Conservation (phyloP, 2,888 invertebrate species). For the Agrotis exclamationis region DNA sequence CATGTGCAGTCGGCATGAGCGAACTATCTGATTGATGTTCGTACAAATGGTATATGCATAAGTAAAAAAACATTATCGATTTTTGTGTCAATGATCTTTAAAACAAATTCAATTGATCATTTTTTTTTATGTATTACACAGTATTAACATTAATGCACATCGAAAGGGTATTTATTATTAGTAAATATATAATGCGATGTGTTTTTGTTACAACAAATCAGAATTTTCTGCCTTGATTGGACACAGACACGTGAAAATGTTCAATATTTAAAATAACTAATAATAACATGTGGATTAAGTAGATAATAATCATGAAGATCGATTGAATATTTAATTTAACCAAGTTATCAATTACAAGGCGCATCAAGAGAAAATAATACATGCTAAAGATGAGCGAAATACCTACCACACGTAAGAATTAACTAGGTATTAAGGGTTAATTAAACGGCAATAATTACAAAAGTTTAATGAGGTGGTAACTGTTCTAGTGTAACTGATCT, state of each 20-base stretch:
- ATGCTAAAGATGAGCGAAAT: constrained; percentile 1
- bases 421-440: constrained; percentile 17
- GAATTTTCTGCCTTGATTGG: not conserved
- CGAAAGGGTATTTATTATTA: not conserved
- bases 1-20: constrained; percentile 35
- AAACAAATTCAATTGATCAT: not conserved
- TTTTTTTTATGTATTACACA: not conserved
- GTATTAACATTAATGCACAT: not conserved
- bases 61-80: constrained; percentile 35
- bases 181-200: not conserved
- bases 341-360: not conserved
- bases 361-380: not conserved
- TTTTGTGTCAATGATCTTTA: constrained; percentile 49
- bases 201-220: constrained; percentile 1
- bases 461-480: constrained; percentile 45
- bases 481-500: constrained; percentile 33
- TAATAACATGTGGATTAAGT: constrained; percentile 1
- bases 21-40: constrained; percentile 48
- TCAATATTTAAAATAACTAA: constrained; percentile 25
- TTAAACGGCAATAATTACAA: constrained; percentile 27
- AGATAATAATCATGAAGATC: not conserved
- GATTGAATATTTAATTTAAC: not conserved
- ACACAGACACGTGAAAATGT: not conserved
- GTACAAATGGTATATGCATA: constrained; percentile 51
- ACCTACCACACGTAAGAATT: constrained; percentile 3